Conservation (phyloP, 2,797 vertebrate genomes). For the Mareca strepera region DNA sequence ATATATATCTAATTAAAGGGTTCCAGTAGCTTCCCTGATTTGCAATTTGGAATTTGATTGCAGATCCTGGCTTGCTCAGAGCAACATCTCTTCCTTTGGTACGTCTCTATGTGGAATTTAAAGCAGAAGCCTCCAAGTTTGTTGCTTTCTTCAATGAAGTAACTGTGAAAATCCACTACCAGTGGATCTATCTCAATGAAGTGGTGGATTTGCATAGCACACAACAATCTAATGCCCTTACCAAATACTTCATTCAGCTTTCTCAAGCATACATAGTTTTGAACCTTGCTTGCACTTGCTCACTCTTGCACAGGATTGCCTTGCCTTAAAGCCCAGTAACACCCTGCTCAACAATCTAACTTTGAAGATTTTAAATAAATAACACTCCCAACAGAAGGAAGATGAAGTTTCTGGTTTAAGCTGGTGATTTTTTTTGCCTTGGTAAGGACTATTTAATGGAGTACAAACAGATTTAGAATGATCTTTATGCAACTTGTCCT, state of each 20-base stretch:
- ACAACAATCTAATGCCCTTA: background rate
- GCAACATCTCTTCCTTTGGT: background rate
- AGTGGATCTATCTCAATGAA: background rate
- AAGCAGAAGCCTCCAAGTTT: background rate
- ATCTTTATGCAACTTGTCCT: background rate
- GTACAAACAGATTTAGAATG: background rate
- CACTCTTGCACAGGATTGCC: background rate
- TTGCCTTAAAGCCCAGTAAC: background rate
- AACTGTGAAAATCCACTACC: background rate
- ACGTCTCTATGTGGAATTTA: background rate
- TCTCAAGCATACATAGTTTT: background rate
- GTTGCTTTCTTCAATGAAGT: background rate
- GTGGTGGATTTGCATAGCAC: background rate
- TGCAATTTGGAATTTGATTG: background rate
- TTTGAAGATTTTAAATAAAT: background rate
- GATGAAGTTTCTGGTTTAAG: background rate
- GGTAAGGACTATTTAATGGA: background rate
- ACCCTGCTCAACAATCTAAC: background rate
- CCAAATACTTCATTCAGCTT: background rate
- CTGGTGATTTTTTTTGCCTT: background rate
- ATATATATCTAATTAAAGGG: background rate
- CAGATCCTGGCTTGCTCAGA: background rate
- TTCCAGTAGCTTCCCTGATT: background rate
- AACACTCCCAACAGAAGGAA: background rate
- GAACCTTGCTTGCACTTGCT: background rate